Evolutionary conservation across 2,797 vertebrate species (phyloP), one percentile per base, ranked within the genome.

Genomic region (Rachycentron canadum): DNA sequence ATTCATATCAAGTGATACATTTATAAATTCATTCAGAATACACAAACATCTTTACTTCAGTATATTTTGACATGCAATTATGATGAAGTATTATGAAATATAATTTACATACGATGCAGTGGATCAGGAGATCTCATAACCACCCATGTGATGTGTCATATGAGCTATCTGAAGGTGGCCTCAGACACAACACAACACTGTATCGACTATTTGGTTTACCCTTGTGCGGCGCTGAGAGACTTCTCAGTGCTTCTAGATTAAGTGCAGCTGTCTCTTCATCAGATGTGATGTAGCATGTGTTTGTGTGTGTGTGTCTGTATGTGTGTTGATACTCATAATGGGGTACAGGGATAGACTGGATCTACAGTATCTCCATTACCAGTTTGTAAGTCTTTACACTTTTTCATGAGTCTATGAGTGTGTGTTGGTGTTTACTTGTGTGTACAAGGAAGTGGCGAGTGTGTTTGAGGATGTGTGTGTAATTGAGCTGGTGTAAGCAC

Each of bases 401-500:
- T 60, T 17, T 65, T 56, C 30, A 53, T 21, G 43, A 0, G 1
- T 47, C 55, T 64, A 14, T 71, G 43, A 59, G 45, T 62, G 36
- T 67, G 66, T 83, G 59, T 73, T 62, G 43, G 36, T 82, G 79
- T 87, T 79, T 84, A 71, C 56, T 72, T 66, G 73, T 58, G 47
- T 7, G 13, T 3, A 65, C 1, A 25, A 78, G 57, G 26, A 77
- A 50, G 57, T 32, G 56, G 34, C 57, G 76, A 55, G 59, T 52
- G 68, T 79, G 59, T 84, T 50, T 57, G 68, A 77, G 76, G 34
- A 68, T 70, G 68, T 61, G 80, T 77, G 82, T 84, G 70, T 88
- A 87, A 91, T 79, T 89, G 84, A 89, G 86, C 73, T 55, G 78
- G 81, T 78, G 81, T 81, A 81, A 81, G 75, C 45, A 38, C 5